Percentiles rank a stretch among this genome's conserved stretches.
phyloP scores from a whole-genome alignment of 2,113 vertebrate species.

The Ailurus styani region DNA sequence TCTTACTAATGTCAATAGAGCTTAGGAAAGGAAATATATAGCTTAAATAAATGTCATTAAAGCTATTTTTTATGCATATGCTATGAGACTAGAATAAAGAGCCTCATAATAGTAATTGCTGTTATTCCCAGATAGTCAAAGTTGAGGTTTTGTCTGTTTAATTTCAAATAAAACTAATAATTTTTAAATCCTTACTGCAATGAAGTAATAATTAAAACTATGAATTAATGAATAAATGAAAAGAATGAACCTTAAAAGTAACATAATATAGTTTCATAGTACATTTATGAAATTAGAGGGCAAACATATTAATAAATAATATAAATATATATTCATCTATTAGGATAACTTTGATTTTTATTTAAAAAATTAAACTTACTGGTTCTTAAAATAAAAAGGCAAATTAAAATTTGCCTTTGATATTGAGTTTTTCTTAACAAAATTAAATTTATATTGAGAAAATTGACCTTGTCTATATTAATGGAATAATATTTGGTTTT shows the following conservation, averaged over 20 bases:
- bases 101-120: neutral
- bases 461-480: neutral
- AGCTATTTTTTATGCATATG: neutral
- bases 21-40: neutral
- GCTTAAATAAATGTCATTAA: neutral
- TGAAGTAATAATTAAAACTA: neutral
- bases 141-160: neutral
- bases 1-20: neutral
- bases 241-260: neutral
- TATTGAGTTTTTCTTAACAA: neutral
- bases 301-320: neutral
- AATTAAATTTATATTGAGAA: conserved; percentile 3
- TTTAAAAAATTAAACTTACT: neutral
- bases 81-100: neutral
- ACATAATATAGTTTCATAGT: neutral
- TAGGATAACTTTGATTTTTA: neutral
- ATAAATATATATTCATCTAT: neutral
- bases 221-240: neutral
- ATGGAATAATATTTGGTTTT: neutral
- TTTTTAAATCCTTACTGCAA: neutral
- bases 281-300: neutral
- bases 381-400: neutral
- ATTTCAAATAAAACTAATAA: neutral
- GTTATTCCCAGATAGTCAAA: neutral
- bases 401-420: conserved; percentile 9